Evolutionary conservation across 1,140 invertebrate genomes (phyloP).

Genomic region (Caenorhabditis latens): DNA sequence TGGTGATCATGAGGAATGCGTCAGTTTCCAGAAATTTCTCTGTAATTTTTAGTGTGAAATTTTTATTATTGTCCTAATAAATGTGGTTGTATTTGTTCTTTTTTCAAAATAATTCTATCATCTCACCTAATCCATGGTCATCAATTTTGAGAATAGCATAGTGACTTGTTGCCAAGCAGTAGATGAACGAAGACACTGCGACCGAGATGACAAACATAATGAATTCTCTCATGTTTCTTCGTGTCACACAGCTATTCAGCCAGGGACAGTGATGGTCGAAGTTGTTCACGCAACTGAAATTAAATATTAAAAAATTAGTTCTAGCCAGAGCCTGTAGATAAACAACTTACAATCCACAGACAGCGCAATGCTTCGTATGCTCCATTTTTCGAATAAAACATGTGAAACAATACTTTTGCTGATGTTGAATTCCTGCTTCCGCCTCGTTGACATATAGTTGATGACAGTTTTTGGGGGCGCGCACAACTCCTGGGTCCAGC

Average conservation of each 20-base stretch:
- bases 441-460: constrained; percentile 39
- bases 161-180: constrained; percentile 23
- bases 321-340: no score
- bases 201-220: constrained; percentile 65
- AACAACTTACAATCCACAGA: constrained; percentile 46
- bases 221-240: constrained; percentile 70
- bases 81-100: neutral
- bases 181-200: constrained; percentile 18
- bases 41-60: constrained; percentile 10
- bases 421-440: constrained; percentile 21
- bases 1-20: constrained; percentile 53
- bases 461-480: constrained; percentile 24
- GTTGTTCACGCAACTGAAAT: constrained; percentile 85
- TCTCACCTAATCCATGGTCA: constrained; percentile 56
- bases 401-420: constrained; percentile 58
- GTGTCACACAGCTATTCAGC: constrained; percentile 91
- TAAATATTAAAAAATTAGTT: neutral
- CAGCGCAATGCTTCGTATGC: constrained; percentile 55
- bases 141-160: constrained; percentile 22
- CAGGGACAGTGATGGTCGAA: constrained; percentile 96
- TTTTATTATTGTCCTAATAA: neutral
- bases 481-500: constrained; percentile 51
- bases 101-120: neutral
- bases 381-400: constrained; percentile 42
- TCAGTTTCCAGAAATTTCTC: constrained; percentile 51